A percentile compares a stretch with the other conserved stretches of the same genome.
phyloP scores from a whole-genome alignment of 2,113 vertebrate genomes.

The Xyrauchen texanus region DNA sequence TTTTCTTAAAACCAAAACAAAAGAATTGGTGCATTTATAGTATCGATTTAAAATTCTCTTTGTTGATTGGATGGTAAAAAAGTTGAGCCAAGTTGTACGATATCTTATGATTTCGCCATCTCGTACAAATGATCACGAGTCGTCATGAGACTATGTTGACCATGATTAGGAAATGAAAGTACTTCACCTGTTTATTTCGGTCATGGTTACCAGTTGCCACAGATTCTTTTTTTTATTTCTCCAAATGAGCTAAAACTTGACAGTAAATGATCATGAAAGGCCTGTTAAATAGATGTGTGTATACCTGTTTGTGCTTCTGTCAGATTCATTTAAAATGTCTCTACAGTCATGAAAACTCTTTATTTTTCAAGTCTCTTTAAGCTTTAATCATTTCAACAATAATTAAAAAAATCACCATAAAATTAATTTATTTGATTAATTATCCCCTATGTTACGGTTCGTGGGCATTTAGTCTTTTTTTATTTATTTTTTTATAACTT shows the following conservation, averaged over 20 bases:
- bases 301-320: background rate
- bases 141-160: too few species aligned
- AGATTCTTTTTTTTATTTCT: conserved; percentile 74
- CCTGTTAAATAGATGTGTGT: conserved; percentile 55
- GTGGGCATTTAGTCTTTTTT: background rate
- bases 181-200: conserved; percentile 63
- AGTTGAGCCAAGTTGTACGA: too few species aligned
- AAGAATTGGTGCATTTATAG: too few species aligned
- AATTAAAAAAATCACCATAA: conserved; percentile 46
- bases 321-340: conserved; percentile 15
- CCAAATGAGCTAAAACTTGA: conserved; percentile 64
- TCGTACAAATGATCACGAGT: too few species aligned
- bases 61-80: too few species aligned
- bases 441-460: conserved; percentile 7
- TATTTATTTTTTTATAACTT: conserved; percentile 25
- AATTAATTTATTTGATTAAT: conserved; percentile 57
- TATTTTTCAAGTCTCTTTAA: conserved; percentile 14
- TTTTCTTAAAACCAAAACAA: too few species aligned
- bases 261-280: conserved; percentile 58
- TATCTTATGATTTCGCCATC: too few species aligned
- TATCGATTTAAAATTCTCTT: too few species aligned
- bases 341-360: conserved; percentile 20
- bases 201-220: conserved; percentile 57
- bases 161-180: too few species aligned
- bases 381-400: conserved; percentile 36